Evolutionary conservation across 2,797 vertebrate species (phyloP), one percentile per base, ranked within the genome.

Genomic region (Acrocephalus scirpaceus): DNA sequence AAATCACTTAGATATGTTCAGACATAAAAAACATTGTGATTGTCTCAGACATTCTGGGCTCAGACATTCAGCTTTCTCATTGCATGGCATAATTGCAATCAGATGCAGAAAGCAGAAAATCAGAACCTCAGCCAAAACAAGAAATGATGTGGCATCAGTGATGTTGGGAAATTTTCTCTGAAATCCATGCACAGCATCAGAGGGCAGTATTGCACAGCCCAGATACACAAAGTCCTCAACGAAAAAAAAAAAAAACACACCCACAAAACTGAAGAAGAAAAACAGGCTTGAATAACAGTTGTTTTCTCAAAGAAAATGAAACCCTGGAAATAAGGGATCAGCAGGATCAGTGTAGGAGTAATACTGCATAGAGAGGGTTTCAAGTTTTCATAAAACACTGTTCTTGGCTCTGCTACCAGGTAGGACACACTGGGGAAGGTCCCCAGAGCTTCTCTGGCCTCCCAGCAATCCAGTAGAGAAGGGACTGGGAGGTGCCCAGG

Each of bases 131-230:
- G 86, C 62, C 66, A 60, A 70, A 90, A 18, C 56, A 88, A 62
- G 56, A 58, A 64, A 73, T 79, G 71, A 94, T 10, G 13, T 88
- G 71, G 77, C 90, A 90, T 70, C 70, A 48, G 15, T n/a, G 17
- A 30, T 1, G 5, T 15, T 30, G n/a, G 29, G 32, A 83, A 75
- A 56, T 78, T 21, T 62, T 67, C 50, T 78, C 10, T 56, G 19
- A 16, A 84, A 80, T n/a, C 58, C 16, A 5, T 36, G 25, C 50
- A 65, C n/a, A 75, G 66, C 94, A 93, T 87, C 72, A 96, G 95
- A 91, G 93, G 95, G 95, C 94, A 95, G 91, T 61, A 60, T 95
- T 96, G 90, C 66, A 96, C 13, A 92, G 92, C 58, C 10, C 29
- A 90, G 40, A 40, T 27, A 86, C 40, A n/a, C 2, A 1, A n/a